A percentile compares a stretch with the other conserved stretches of the same genome.
phyloP scores from a whole-genome alignment of 2,797 vertebrate species.

The Allobates femoralis region DNA sequence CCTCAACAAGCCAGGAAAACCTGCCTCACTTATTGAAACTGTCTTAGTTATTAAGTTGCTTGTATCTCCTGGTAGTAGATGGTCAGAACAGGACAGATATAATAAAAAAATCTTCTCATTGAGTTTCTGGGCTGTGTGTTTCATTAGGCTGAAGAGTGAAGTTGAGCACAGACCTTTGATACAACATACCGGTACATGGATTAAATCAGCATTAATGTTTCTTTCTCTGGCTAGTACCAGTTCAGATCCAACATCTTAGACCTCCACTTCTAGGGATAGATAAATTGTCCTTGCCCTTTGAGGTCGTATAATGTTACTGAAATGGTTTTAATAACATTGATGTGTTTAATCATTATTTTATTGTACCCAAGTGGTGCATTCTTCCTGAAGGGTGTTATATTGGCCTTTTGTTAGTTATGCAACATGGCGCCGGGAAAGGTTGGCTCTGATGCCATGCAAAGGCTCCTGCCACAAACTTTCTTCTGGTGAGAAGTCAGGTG shows the following conservation, averaged over 20 bases:
- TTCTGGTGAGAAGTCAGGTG: no score
- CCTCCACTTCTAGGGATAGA: not conserved
- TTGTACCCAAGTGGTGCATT: no score
- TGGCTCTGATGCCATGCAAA: no score
- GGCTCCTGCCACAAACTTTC: no score
- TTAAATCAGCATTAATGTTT: not conserved
- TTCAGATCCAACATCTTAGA: not conserved
- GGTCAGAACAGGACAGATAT: not conserved
- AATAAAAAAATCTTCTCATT: constrained; percentile 7
- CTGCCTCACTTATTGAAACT: constrained; percentile 31
- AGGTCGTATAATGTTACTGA: no score
- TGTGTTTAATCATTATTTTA: no score
- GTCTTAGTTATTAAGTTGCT: constrained; percentile 40
- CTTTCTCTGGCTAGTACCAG: not conserved
- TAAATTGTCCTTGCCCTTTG: no score
- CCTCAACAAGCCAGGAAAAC: constrained; percentile 1
- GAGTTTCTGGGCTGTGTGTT: not conserved
- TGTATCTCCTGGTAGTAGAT: constrained; percentile 16
- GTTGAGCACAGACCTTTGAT: not conserved
- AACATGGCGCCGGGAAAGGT: no score
- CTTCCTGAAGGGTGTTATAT: no score
- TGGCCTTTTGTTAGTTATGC: no score
- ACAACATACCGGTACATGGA: not conserved
- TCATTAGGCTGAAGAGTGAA: not conserved
- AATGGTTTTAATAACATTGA: no score